Evolutionary conservation across 1,140 invertebrate species (phyloP).

Genomic region (Drosophila sp.): DNA sequence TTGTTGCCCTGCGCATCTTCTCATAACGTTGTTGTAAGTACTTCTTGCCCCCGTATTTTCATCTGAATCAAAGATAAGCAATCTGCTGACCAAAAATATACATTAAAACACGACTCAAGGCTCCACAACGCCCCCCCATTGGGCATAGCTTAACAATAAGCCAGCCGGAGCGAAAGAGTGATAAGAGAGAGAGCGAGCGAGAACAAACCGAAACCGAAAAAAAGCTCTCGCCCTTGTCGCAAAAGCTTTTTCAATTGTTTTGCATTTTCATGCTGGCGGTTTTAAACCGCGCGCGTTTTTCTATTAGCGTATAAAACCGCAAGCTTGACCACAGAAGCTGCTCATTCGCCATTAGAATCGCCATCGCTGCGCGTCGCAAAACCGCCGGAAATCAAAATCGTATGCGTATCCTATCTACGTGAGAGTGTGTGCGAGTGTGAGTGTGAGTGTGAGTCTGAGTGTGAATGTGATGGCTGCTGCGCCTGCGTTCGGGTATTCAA

Average conservation of each 20-base stretch:
- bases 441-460: constrained; percentile 4
- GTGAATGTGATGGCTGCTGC: constrained; percentile 4
- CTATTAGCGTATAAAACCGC: constrained; percentile 72
- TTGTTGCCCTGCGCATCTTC: constrained; percentile 44
- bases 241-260: constrained; percentile 18
- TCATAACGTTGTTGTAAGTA: constrained; percentile 15
- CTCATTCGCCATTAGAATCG: constrained; percentile 80
- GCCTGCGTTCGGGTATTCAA: constrained; percentile 31
- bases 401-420: constrained; percentile 53
- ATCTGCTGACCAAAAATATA: constrained; percentile 69
- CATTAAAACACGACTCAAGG: constrained; percentile 70
- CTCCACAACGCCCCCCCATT: constrained; percentile 41
- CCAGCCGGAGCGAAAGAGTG: background rate
- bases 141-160: constrained; percentile 6
- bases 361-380: constrained; percentile 57
- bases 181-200: background rate
- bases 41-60: constrained; percentile 67
- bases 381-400: constrained; percentile 47
- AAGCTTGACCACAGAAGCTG: constrained; percentile 74
- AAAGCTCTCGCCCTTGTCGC: constrained; percentile 42
- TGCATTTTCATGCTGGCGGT: constrained; percentile 43
- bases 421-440: constrained; percentile 9
- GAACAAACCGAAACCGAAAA: constrained; percentile 22
- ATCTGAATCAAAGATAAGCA: constrained; percentile 66
- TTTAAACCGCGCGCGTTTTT: constrained; percentile 40